Evolutionary conservation across 2,888 invertebrate genomes (phyloP), one percentile per base, ranked within the genome.

Genomic region (Aphidius colemani): DNA sequence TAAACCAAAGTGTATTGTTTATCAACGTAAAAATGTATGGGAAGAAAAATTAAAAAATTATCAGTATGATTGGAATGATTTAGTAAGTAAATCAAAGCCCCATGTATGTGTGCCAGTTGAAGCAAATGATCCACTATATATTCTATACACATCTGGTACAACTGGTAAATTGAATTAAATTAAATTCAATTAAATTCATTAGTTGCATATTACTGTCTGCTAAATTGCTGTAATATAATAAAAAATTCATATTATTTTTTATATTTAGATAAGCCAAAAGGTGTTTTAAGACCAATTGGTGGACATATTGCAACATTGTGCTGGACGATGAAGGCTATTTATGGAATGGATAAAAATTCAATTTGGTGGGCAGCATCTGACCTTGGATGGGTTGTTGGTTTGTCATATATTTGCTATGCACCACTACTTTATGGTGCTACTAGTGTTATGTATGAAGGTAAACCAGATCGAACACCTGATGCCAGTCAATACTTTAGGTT

Each of bases 391-490:
- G 96, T 96, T 0, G 96, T 96, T 1, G 96, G 96, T 0, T 96
- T 95, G 78, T 96, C 95, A 0, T 97, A 95, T 80, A 96, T 96
- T 71, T 94, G 95, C 80, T 97, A 96, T 74, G 96, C 91, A 0
- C 96, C 96, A 0, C 84, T 96, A 6, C 83, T 94, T 0, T 89
- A 90, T 69, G 93, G 95, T 0, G 85, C 90, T 51, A 95, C 95
- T 0, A 91, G 90, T 58, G 86, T 95, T 18, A 88, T 95, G 84
- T 94, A 93, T 75, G 93, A 97, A 82, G 97, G 97, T 3, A 97
- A 97, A 79, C 97, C 96, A 0, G 95, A 96, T 72, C 89, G 96
- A 67, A 97, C 96, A 0, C 96, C 96, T 0, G 94, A 96, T 82
- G 91, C 96, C 5, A 92, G 93, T 48, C 93, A 94, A 79, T 96